These are phyloP conservation scores for Drosophila cognata DNA, from an alignment of 2,888 invertebrate species.

Conservation along the genomic window DNA sequence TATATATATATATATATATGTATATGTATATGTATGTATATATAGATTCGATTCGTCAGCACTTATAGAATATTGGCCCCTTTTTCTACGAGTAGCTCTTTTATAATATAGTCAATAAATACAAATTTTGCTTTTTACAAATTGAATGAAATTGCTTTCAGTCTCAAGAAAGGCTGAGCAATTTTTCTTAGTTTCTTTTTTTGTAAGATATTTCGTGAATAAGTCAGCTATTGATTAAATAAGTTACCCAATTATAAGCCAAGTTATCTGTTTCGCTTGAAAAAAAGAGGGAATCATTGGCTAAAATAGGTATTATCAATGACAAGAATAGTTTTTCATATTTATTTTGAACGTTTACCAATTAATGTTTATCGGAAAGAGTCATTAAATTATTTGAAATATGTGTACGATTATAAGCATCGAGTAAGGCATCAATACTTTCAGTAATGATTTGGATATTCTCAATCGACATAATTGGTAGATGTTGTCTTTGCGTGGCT, in stretches of 20 bases:
- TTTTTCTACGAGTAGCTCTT: constrained; percentile 3
- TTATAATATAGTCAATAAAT: not conserved
- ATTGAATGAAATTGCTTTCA: constrained; percentile 2
- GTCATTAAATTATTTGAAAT: not conserved
- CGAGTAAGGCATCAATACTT: not conserved
- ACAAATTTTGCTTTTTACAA: not conserved
- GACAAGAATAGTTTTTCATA: not conserved
- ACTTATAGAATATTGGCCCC: constrained; percentile 17
- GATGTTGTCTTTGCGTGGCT: constrained; percentile 46
- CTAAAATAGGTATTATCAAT: not conserved
- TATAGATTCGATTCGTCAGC: constrained; percentile 8
- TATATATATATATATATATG: not conserved
- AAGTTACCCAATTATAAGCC: not conserved
- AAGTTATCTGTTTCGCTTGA: not conserved
- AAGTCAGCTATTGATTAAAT: not conserved
- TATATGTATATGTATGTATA: not conserved
- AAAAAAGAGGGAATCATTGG: too few relatives aligned
- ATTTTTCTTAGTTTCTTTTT: not conserved
- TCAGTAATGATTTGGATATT: constrained; percentile 25
- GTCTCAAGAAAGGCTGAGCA: not conserved
- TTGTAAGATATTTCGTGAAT: not conserved
- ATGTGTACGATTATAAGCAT: not conserved
- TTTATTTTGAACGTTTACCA: not conserved
- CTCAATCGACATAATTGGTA: constrained; percentile 35
- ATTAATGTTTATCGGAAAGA: not conserved